These are phyloP conservation scores for Coluber constrictor DNA, from an alignment of 2,797 vertebrate species.

Conservation along the genomic window DNA sequence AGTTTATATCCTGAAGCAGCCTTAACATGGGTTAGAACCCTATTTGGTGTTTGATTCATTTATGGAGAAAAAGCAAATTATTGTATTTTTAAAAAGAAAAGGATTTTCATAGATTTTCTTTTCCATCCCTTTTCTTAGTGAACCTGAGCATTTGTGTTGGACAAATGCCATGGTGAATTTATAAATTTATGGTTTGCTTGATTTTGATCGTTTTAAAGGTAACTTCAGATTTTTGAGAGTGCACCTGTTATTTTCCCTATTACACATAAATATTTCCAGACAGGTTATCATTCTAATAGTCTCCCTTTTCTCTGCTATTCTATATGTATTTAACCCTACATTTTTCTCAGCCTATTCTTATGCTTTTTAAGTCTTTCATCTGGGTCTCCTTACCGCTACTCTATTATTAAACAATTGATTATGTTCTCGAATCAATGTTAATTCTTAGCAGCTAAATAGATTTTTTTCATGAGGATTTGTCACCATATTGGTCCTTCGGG, in stretches of 20 bases:
- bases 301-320: background rate
- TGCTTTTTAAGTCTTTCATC: background rate
- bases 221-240: background rate
- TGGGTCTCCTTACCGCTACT: background rate
- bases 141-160: background rate
- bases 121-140: background rate
- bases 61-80: background rate
- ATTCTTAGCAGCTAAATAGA: background rate
- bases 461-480: background rate
- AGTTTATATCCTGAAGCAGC: background rate
- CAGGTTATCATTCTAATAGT: background rate
- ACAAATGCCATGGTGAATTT: background rate
- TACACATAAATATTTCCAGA: background rate
- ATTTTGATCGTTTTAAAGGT: background rate
- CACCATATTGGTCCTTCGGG: background rate
- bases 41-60: background rate
- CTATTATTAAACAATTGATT: background rate
- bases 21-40: background rate
- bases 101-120: background rate
- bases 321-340: background rate
- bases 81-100: background rate
- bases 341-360: background rate
- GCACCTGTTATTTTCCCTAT: background rate
- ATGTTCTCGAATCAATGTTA: background rate
- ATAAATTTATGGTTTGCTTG: background rate